Evolutionary conservation across 2,888 invertebrate genomes (phyloP), one percentile per base, ranked within the genome.

Genomic region (Caenorhabditis japonica): DNA sequence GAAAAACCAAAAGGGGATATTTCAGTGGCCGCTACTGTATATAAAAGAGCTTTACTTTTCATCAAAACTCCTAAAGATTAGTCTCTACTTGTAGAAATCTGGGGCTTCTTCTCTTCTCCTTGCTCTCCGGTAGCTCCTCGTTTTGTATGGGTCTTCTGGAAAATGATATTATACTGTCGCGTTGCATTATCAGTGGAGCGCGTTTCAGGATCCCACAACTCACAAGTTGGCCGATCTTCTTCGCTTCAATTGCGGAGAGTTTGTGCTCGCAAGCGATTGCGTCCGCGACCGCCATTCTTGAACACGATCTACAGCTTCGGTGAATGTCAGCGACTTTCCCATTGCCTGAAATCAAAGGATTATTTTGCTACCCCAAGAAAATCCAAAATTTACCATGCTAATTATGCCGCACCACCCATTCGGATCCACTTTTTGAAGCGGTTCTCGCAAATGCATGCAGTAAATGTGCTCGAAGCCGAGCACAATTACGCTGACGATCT

Each of bases 351-450:
- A 44, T 12, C 3, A 23, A 12, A n/a, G n/a, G n/a, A n/a, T 36
- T 59, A 10, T 5, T 0, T 13, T 15, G 21, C 15, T 38, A 15
- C 21, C n/a, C 21, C 21, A 23, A 27, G 21, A 59, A n/a, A 15
- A 13, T 5, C 2, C 43, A 19, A 43, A 2, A 39, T 41, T 27
- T 36, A 92, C 97, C 93, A 97, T 91, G 82, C 95, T 96, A 83
- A 97, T 93, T 47, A 97, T 92, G 8, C 96, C 94, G 88, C 94
- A 94, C 88, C 95, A 96, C 39, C 94, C 94, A 69, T 94, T 94
- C 64, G 93, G 92, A 88, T 94, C 94, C 79, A 94, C 93, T 88
- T 93, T 93, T 75, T 94, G 93, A 81, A 95, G 90, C 84, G 93
- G 84, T 60, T 85, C 93, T 58, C 95, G 91, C 83, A 95, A 91